Percentiles rank a stretch among this genome's conserved stretches.
Evolutionary conservation across 2,797 vertebrate species (phyloP).

Genomic region (Xiphophorus birchmanni): DNA sequence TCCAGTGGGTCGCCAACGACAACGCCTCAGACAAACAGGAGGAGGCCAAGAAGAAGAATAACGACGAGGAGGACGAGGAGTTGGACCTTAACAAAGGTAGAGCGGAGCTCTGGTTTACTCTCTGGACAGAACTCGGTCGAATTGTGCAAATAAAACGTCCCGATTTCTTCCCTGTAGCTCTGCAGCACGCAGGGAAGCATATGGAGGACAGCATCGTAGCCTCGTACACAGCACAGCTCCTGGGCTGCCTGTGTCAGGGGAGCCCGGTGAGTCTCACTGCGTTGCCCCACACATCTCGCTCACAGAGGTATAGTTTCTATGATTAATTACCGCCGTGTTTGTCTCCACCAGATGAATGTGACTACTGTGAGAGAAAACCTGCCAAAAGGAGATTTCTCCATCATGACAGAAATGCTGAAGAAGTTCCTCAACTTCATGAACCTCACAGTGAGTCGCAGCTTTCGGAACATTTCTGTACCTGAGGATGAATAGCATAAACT

Average conservation of each 20-base stretch:
- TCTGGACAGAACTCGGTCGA: too few relatives aligned
- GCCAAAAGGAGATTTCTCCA: constrained; percentile 96
- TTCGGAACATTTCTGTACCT: too few relatives aligned
- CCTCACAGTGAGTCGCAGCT: constrained; percentile 90
- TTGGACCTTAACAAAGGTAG: constrained; percentile 99
- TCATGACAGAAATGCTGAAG: constrained; percentile 99
- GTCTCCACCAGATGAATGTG: constrained; percentile 89
- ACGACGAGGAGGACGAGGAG: constrained; percentile 93
- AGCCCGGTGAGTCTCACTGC: constrained; percentile 86
- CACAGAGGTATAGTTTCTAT: background rate
- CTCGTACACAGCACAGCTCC: constrained; percentile 95
- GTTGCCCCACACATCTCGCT: too few relatives aligned
- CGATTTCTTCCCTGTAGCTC: constrained; percentile 78
- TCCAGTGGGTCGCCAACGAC: constrained; percentile 93
- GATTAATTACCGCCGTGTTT: background rate
- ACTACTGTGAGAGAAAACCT: constrained; percentile 96
- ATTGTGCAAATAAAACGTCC: too few relatives aligned
- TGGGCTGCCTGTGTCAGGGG: constrained; percentile 97
- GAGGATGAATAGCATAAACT: background rate
- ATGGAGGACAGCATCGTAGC: constrained; percentile 99
- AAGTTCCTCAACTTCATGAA: constrained; percentile 99
- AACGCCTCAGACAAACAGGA: constrained; percentile 80
- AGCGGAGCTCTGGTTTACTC: rapidly evolving
- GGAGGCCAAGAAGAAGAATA: constrained; percentile 79
- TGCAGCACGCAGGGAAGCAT: constrained; percentile 98